Conservation (phyloP, 2,113 vertebrate genomes). For the Himantopus leucocephalus region DNA sequence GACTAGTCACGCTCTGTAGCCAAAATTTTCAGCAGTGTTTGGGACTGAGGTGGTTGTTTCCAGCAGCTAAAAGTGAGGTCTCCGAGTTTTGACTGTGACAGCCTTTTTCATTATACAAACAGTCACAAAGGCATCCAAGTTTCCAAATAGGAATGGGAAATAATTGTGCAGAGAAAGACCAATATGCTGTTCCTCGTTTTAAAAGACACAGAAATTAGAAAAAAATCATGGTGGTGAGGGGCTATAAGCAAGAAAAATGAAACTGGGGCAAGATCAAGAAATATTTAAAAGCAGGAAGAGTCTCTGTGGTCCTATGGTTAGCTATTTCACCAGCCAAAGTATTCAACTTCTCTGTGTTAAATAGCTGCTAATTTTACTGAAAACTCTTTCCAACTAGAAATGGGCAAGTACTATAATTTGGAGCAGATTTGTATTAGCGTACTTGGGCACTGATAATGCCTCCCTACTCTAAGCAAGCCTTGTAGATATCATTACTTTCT, state of each 20-base stretch:
- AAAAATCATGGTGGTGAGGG: not conserved
- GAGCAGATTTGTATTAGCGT: not conserved
- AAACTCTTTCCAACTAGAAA: not conserved
- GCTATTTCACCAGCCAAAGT: not conserved
- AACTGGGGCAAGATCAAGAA: not conserved
- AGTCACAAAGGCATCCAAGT: not conserved
- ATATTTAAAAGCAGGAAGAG: not conserved
- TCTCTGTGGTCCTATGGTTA: not conserved
- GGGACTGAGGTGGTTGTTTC: not conserved
- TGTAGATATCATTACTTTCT: not conserved
- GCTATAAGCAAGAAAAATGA: not conserved
- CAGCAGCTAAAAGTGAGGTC: not conserved
- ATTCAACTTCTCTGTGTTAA: not conserved
- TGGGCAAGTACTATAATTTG: not conserved
- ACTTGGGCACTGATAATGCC: not conserved
- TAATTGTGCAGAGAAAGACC: not conserved
- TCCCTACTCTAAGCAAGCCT: not conserved
- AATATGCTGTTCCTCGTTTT: not conserved
- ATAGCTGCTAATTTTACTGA: not conserved
- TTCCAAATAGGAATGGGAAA: not conserved
- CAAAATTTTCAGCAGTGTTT: constrained; percentile 10
- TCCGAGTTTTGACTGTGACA: not conserved
- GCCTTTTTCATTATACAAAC: not conserved
- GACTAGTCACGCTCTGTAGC: not conserved
- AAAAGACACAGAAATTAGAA: not conserved